Evolutionary conservation across 2,888 invertebrate genomes (phyloP), one percentile per base, ranked within the genome.

Genomic region (Lasioglossum figueresi): DNA sequence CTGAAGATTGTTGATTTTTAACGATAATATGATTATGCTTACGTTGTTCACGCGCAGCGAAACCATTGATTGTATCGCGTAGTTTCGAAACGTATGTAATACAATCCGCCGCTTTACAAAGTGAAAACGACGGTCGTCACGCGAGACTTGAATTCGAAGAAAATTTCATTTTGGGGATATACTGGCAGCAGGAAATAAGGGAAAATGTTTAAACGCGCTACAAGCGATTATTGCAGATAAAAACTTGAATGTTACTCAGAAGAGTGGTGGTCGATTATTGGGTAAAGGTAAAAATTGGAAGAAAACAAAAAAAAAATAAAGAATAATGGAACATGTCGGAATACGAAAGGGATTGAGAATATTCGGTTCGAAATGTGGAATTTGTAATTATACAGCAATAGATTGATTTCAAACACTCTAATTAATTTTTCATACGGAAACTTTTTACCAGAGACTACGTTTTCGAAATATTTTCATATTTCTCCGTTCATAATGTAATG

Each of bases 21-120:
- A 91, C 89, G 76, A 89, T 74, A 84, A 89, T 90, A 90, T 87
- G 78, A 88, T 90, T 88, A 87, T 88, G 88, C 89, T 92, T 81
- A 86, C 89, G 45, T 91, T 75, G 87, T 91, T 92, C 86, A 86
- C 63, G 80, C 86, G 85, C 88, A 87, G 80, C 68, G 68, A 73
- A 78, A 84, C 75, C 81, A 90, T 88, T 85, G 79, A 82, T 84
- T 88, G 85, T 88, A 85, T 74, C 80, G 78, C 77, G 73, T 85
- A 82, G 83, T 84, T 89, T 87, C 89, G 89, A 90, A 68, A 82
- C 79, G 77, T 90, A 84, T 86, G 82, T 88, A 90, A 85, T 66
- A 48, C 63, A 81, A 45, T 83, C 63, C 66, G 75, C 72, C 68
- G 52, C 56, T 59, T 70, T 72, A 34, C 71, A 52, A 48, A 71